phyloP scores from a whole-genome alignment of 1,140 invertebrate species.

The Hesperophylax magnus region DNA sequence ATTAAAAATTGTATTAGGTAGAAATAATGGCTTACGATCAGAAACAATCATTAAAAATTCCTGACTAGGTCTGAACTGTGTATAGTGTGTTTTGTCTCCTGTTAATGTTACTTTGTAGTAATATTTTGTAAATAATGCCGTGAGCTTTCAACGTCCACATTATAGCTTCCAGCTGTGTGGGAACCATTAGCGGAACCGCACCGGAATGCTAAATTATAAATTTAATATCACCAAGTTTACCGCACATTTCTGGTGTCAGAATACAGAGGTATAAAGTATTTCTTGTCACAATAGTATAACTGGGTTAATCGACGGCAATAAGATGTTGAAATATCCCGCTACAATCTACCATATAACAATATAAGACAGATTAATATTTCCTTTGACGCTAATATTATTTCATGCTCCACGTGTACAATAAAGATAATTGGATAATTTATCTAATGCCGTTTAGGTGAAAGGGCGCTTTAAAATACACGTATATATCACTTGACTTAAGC shows the following conservation, averaged over 20 bases:
- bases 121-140: conserved; percentile 5
- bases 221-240: background rate
- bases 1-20: no score
- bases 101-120: background rate
- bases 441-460: no score
- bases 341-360: background rate
- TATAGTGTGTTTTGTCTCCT: no score
- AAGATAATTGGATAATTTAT: no score
- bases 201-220: conserved; percentile 4
- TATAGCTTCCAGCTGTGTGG: background rate
- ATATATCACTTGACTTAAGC: no score
- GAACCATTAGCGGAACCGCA: background rate
- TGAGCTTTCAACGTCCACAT: background rate
- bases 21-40: no score
- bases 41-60: no score
- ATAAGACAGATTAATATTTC: conserved; percentile 5
- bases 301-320: background rate
- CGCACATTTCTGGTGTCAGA: background rate
- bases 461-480: no score
- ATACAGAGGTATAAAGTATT: background rate
- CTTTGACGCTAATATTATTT: background rate
- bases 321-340: background rate
- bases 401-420: no score
- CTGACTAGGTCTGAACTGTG: no score
- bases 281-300: conserved; percentile 3